Evolutionary conservation across 64 coral and sea anemone species (phyloP).

Genomic region (Pocillopora damicornis): DNA sequence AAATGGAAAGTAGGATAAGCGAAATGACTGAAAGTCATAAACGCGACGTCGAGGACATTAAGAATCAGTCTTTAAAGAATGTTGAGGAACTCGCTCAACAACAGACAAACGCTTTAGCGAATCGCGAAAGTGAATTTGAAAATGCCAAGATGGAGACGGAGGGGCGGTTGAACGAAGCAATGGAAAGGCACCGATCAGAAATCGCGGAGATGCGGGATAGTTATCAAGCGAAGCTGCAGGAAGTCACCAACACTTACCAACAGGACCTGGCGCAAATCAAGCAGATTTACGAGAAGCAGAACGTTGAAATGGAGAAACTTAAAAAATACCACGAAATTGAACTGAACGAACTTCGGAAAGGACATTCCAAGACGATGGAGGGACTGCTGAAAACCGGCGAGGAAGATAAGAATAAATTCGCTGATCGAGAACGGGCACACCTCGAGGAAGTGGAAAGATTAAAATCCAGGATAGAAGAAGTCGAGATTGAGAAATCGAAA

Average conservation of each 20-base stretch:
- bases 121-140: slow-evolving; percentile 37
- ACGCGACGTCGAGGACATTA: slow-evolving; percentile 68
- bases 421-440: background rate
- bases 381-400: slow-evolving; percentile 28
- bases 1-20: slow-evolving; percentile 78
- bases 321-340: slow-evolving; percentile 75
- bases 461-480: slow-evolving; percentile 3
- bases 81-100: slow-evolving; percentile 63
- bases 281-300: slow-evolving; percentile 86
- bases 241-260: slow-evolving; percentile 48
- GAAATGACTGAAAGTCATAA: slow-evolving; percentile 76
- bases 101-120: slow-evolving; percentile 64
- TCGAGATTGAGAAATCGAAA: background rate
- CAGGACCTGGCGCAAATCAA: slow-evolving; percentile 70
- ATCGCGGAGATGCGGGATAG: slow-evolving; percentile 63
- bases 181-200: slow-evolving; percentile 54
- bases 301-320: slow-evolving; percentile 84
- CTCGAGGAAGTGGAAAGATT: slow-evolving; percentile 14
- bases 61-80: slow-evolving; percentile 39
- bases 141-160: slow-evolving; percentile 55
- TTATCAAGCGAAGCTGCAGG: slow-evolving; percentile 71
- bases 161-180: slow-evolving; percentile 49
- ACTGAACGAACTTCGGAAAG: slow-evolving; percentile 47
- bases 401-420: slow-evolving; percentile 1
- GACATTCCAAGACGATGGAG: slow-evolving; percentile 21